Evolutionary conservation across 2,888 invertebrate genomes (phyloP).

Genomic region (Suillia variegata): DNA sequence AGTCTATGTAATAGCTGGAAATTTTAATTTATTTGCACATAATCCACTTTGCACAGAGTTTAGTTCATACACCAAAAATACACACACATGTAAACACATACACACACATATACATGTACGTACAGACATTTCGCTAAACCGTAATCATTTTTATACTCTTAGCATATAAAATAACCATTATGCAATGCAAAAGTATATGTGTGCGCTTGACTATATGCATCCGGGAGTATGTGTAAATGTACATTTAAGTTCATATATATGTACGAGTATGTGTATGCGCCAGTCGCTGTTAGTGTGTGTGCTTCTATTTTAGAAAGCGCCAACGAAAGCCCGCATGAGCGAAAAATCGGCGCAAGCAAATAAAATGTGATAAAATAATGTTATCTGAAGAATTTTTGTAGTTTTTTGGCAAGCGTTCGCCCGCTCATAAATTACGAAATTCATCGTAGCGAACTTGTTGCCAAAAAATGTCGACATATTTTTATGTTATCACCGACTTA

Average conservation of each 20-base stretch:
- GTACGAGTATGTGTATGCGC: background rate
- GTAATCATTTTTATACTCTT: no score
- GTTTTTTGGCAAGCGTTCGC: background rate
- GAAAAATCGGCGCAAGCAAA: background rate
- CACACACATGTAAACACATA: no score
- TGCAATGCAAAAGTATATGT: background rate
- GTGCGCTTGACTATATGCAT: background rate
- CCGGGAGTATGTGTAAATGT: background rate
- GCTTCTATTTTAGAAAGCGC: no score
- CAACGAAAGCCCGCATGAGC: no score
- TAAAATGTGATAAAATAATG: background rate
- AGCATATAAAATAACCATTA: no score
- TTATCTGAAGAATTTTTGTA: background rate
- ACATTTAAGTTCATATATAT: background rate
- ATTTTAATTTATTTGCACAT: no score
- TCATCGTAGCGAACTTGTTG: background rate
- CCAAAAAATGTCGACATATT: conserved; percentile 1
- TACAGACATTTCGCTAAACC: no score
- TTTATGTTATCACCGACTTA: background rate
- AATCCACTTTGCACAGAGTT: no score
- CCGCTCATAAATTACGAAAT: background rate
- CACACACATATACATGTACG: no score
- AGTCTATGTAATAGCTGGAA: no score
- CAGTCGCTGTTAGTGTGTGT: background rate
- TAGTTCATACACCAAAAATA: no score